These are phyloP conservation scores for Pectinophora gossypiella DNA, from an alignment of 1,140 invertebrate genomes.

Conservation along the genomic window DNA sequence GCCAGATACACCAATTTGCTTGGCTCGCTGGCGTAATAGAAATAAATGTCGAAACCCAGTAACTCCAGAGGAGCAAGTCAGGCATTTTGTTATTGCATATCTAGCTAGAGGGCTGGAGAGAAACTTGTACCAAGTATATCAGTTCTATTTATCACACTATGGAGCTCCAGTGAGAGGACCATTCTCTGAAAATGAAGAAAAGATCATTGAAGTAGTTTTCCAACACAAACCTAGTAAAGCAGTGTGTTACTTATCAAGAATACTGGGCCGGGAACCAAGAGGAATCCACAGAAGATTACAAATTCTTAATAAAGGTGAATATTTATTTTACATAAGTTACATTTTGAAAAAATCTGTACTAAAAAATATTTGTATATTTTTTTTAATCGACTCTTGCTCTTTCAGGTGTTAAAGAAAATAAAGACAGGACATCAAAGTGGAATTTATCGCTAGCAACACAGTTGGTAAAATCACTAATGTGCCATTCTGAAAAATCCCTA, in stretches of 20 bases:
- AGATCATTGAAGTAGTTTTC: slow-evolving; percentile 50
- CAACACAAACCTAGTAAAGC: slow-evolving; percentile 34
- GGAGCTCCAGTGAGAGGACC: slow-evolving; percentile 27
- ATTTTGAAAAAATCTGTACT: no score
- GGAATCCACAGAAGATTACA: slow-evolving; percentile 44
- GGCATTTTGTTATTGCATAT: slow-evolving; percentile 43
- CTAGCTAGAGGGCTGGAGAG: slow-evolving; percentile 44
- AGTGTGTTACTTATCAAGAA: slow-evolving; percentile 32
- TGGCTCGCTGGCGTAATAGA: slow-evolving; percentile 52
- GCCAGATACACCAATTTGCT: slow-evolving; percentile 42
- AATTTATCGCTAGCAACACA: slow-evolving; percentile 39
- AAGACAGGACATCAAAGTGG: no score
- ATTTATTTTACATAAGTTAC: no score
- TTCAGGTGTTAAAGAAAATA: no score
- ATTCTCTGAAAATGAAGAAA: slow-evolving; percentile 41
- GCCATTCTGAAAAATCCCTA: slow-evolving; percentile 32
- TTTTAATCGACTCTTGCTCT: no score
- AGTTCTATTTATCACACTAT: slow-evolving; percentile 35
- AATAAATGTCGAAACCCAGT: slow-evolving; percentile 25
- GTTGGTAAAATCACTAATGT: slow-evolving; percentile 38
- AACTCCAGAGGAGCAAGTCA: slow-evolving; percentile 33
- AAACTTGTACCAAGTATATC: slow-evolving; percentile 47
- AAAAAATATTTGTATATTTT: no score
- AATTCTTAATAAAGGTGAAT: no score
- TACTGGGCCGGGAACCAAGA: slow-evolving; percentile 47